Conservation (phyloP, 2,888 invertebrate genomes). For the Standfussiana lucernea region DNA sequence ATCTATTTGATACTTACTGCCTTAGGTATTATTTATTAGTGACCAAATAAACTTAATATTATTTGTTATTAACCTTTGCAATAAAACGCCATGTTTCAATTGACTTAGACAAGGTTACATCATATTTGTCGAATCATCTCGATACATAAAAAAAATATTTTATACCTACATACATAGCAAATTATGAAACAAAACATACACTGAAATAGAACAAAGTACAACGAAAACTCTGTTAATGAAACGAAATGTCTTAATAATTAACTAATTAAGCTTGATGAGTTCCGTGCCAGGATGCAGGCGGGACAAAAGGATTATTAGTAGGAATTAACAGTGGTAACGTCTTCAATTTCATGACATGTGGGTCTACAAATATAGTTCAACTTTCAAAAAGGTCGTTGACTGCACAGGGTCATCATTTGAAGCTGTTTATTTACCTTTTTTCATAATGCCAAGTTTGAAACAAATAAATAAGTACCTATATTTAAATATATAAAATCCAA, state of each 20-base stretch:
- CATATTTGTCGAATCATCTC: too few relatives aligned
- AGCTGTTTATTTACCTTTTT: neutral
- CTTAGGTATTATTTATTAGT: too few relatives aligned
- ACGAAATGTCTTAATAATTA: slow-evolving; percentile 52
- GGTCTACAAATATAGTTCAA: slow-evolving; percentile 22
- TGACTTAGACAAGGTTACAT: neutral
- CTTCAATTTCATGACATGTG: slow-evolving; percentile 62
- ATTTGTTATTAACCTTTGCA: neutral
- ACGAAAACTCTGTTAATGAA: slow-evolving; percentile 23
- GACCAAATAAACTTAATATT: too few relatives aligned
- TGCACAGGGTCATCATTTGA: neutral
- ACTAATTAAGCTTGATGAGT: slow-evolving; percentile 75
- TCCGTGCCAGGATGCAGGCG: slow-evolving; percentile 79
- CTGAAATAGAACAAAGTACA: neutral
- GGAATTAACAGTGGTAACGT: slow-evolving; percentile 68
- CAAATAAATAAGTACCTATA: too few relatives aligned
- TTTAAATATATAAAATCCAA: neutral
- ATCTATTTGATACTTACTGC: too few relatives aligned
- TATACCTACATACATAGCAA: neutral
- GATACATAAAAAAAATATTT: too few relatives aligned
- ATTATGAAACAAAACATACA: neutral
- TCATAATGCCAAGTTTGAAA: neutral
- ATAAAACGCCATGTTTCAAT: neutral
- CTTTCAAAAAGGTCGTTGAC: slow-evolving; percentile 43
- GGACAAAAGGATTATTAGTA: slow-evolving; percentile 76